A percentile compares a stretch with the other conserved stretches of the same genome.
Evolutionary conservation across 2,888 invertebrate genomes (phyloP).

Genomic region (Macrosoma leucophasiata): DNA sequence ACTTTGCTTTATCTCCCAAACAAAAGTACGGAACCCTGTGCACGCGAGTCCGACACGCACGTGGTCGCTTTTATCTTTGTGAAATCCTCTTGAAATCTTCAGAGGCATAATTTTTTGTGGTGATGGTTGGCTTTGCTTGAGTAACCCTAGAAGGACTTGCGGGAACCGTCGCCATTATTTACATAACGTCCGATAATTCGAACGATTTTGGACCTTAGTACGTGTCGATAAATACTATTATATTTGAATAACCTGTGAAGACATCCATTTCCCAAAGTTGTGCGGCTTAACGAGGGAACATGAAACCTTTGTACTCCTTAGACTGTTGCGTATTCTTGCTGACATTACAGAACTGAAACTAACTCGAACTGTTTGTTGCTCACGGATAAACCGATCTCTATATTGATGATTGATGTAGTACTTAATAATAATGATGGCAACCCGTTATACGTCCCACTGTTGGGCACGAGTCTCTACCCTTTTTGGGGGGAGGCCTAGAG

Average conservation of each 20-base stretch:
- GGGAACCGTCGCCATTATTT: conserved; percentile 31
- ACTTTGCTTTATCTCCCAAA: too few relatives aligned
- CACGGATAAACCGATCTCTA: too few relatives aligned
- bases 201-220: conserved; percentile 37
- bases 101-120: conserved; percentile 40
- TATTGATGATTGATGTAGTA: too few relatives aligned
- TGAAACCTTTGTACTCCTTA: conserved; percentile 47
- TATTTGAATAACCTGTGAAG: conserved; percentile 32
- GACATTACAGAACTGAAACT: conserved; percentile 23
- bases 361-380: too few relatives aligned
- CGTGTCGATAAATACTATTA: conserved; percentile 37
- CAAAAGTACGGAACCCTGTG: too few relatives aligned
- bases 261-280: conserved; percentile 41
- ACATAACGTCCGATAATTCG: conserved; percentile 32
- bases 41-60: too few relatives aligned
- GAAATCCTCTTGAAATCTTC: conserved; percentile 36
- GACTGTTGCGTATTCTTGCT: conserved; percentile 37
- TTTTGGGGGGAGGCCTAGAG: too few relatives aligned
- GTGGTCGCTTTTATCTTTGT: conserved; percentile 32
- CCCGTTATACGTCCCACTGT: too few relatives aligned
- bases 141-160: conserved; percentile 42
- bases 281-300: conserved; percentile 51
- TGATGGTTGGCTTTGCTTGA: conserved; percentile 41
- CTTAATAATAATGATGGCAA: too few relatives aligned
- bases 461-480: too few relatives aligned